A percentile compares a stretch with the other conserved stretches of the same genome.
Conservation (phyloP, 2,113 vertebrate species). For the Galeopterus variegatus region DNA sequence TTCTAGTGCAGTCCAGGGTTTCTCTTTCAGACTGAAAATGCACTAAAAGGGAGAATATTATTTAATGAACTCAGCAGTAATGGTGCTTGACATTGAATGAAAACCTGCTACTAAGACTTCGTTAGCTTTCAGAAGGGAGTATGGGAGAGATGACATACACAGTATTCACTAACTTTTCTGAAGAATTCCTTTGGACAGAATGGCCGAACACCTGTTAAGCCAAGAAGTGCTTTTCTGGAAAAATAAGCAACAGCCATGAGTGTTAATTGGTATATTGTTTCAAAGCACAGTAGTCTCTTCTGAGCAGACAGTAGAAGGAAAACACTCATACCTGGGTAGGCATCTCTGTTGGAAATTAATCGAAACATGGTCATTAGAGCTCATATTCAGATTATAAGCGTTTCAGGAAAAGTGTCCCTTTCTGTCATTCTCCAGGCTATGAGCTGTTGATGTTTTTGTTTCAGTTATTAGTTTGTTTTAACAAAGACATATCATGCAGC, state of each 20-base stretch:
- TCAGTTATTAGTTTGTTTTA: slow-evolving; percentile 72
- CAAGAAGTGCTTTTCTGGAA: slow-evolving; percentile 49
- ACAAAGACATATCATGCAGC: neutral
- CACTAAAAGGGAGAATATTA: neutral
- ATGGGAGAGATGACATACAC: neutral
- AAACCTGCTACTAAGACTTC: slow-evolving; percentile 45
- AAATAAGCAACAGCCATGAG: neutral
- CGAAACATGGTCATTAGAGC: slow-evolving; percentile 58
- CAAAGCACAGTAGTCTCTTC: slow-evolving; percentile 68
- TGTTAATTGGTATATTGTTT: slow-evolving; percentile 77
- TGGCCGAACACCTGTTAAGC: slow-evolving; percentile 57
- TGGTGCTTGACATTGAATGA: slow-evolving; percentile 54
- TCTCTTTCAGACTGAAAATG: slow-evolving; percentile 61
- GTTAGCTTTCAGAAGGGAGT: slow-evolving; percentile 68
- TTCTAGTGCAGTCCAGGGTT: neutral
- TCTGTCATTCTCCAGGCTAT: slow-evolving; percentile 13
- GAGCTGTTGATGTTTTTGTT: slow-evolving; percentile 60
- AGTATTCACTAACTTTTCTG: slow-evolving; percentile 64
- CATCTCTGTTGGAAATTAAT: slow-evolving; percentile 74
- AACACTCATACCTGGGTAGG: neutral
- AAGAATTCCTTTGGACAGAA: slow-evolving; percentile 71
- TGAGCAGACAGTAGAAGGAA: slow-evolving; percentile 32
- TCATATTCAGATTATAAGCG: slow-evolving; percentile 52
- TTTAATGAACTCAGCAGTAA: slow-evolving; percentile 3
- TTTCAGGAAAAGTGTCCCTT: slow-evolving; percentile 65